Conservation (phyloP, 2,797 vertebrate genomes). For the Eleutherodactylus coqui region DNA sequence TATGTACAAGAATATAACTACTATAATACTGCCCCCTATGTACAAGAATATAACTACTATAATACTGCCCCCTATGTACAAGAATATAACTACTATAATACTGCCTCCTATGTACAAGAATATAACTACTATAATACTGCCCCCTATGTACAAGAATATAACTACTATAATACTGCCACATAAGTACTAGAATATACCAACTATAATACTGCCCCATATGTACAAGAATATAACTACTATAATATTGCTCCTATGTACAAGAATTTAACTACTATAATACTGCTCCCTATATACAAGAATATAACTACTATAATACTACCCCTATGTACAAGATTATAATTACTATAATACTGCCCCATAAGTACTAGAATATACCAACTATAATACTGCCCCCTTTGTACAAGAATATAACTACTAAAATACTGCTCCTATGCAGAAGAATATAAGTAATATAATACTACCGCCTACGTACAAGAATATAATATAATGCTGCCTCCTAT, state of each 20-base stretch:
- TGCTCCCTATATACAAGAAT: constrained; percentile 1
- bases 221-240: constrained; percentile 25
- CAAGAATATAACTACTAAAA: constrained; percentile 10
- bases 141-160: background rate
- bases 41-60: constrained; percentile 19
- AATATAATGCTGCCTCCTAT: constrained; percentile 6
- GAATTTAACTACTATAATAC: constrained; percentile 23
- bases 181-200: background rate
- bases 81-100: constrained; percentile 21
- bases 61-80: constrained; percentile 13
- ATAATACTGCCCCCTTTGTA: background rate
- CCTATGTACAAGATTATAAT: background rate
- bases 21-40: constrained; percentile 1
- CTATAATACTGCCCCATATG: background rate
- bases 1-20: constrained; percentile 8
- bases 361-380: background rate
- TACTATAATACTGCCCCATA: background rate
- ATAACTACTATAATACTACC: constrained; percentile 6
- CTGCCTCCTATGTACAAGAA: constrained; percentile 6
- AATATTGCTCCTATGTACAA: constrained; percentile 9
- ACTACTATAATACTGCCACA: background rate
- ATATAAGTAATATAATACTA: constrained; percentile 11
- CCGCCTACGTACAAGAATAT: background rate
- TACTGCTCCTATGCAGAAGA: background rate
- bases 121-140: constrained; percentile 19